Evolutionary conservation across 2,797 vertebrate genomes (phyloP), one percentile per base, ranked within the genome.

Genomic region (Lateolabrax maculatus): DNA sequence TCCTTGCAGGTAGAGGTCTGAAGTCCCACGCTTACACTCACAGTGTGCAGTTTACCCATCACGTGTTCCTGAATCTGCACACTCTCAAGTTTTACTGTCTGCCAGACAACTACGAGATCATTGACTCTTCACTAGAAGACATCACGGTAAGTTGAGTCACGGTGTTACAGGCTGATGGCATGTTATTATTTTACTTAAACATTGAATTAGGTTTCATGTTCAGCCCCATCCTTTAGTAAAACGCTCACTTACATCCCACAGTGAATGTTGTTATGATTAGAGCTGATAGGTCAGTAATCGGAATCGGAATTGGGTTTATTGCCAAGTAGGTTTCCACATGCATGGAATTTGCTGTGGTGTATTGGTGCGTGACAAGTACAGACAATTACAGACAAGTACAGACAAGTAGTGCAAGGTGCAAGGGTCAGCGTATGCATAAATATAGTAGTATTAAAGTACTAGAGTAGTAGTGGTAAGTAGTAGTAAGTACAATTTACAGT

Each of bases 91-190:
- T 99, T 87, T 99, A 99, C 92, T 99, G 98, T 84, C 95, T 99
- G 71, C 98, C 98, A 0, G 98, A 99, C 94, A 99, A 99, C 93
- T 99, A 99, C 6, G 97, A 99, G 92, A 99, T 99, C 94, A 98
- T 99, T 0, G 98, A 99, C 86, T 99, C 98, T 9, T 99, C 98
- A 0, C 90, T 99, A 15, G 98, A 99, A 87, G 98, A 99, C 81
- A 98, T 99, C 88, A 99, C 98, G 6, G 98, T 98, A 75, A 18
- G 95, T 87, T 25, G 43, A 66, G 10, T 13, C 0, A 19, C 39
- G 1, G 3, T 53, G 10, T 62, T 57, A 23, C 31, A 9, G 13
- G 3, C 15, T 66, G 1, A 39, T 53, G 5, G 9, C 3, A 25
- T 44, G 4, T 56, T 18, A 6, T 48, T 19, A 4, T n/a, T 16